phyloP scores from a whole-genome alignment of 1,140 invertebrate species.

The Drosophila guanche region DNA sequence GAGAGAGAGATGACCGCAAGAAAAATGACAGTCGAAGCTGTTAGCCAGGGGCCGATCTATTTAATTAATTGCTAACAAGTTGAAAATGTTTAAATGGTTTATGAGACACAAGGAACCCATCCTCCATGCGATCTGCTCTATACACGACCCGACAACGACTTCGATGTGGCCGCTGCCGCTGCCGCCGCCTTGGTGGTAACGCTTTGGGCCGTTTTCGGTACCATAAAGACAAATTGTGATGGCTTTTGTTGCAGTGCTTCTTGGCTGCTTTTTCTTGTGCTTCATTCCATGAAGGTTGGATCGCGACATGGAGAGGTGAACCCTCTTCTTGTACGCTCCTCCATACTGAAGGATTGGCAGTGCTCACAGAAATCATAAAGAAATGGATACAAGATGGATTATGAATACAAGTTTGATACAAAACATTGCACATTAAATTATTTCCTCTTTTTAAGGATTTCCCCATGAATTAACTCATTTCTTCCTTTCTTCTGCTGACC shows the following conservation, averaged over 20 bases:
- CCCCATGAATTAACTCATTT: too few relatives aligned
- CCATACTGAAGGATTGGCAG: too few relatives aligned
- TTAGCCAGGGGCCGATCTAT: slow-evolving; percentile 72
- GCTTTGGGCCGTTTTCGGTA: slow-evolving; percentile 53
- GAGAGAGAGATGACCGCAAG: slow-evolving; percentile 18
- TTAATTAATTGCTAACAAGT: slow-evolving; percentile 82
- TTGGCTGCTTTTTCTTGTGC: background rate
- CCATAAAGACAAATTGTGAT: slow-evolving; percentile 75
- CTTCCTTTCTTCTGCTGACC: background rate
- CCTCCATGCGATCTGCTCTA: too few relatives aligned
- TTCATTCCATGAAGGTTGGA: background rate
- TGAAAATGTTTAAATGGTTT: slow-evolving; percentile 80
- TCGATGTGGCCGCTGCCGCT: too few relatives aligned
- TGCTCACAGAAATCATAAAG: too few relatives aligned
- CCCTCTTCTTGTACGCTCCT: too few relatives aligned
- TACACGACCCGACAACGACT: too few relatives aligned
- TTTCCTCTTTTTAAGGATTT: too few relatives aligned
- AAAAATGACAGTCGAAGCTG: slow-evolving; percentile 70
- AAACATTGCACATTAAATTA: too few relatives aligned
- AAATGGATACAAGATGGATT: too few relatives aligned
- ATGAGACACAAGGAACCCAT: slow-evolving; percentile 28
- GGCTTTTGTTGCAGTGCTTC: slow-evolving; percentile 37
- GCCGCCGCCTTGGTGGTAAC: slow-evolving; percentile 47
- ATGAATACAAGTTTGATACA: too few relatives aligned
- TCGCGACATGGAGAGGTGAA: too few relatives aligned